Percentiles rank a stretch among this genome's conserved stretches.
Conservation (phyloP, 1,140 invertebrate species). For the Halesus radiatus region DNA sequence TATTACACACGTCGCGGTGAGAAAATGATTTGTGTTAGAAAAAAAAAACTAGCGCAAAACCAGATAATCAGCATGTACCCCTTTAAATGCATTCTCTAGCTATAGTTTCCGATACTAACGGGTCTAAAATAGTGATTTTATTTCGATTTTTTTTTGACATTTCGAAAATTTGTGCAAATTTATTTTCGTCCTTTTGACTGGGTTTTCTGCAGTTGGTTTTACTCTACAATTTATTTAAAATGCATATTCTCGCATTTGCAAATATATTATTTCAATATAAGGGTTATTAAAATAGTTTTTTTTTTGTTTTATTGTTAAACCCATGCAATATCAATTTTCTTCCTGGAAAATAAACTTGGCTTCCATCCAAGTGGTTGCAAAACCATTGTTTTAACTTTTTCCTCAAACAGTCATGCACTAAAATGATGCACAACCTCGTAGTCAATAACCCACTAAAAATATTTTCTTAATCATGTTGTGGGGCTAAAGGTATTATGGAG, state of each 20-base stretch:
- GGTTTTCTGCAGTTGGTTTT: no score
- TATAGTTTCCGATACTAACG: background rate
- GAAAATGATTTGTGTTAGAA: constrained; percentile 21
- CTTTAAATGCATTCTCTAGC: background rate
- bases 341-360: constrained; percentile 4
- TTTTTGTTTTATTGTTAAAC: background rate
- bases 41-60: background rate
- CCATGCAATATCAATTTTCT: background rate
- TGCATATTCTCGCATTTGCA: no score
- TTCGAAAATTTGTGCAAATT: constrained; percentile 1
- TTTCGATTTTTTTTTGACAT: background rate
- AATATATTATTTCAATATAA: no score
- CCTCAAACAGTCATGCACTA: no score
- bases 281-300: background rate
- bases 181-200: background rate
- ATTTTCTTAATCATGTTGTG: no score
- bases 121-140: no score
- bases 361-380: constrained; percentile 46
- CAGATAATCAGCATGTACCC: background rate
- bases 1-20: constrained; percentile 21
- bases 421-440: no score
- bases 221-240: no score
- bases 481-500: no score
- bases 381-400: constrained; percentile 45
- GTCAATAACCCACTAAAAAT: no score